phyloP scores from a whole-genome alignment of 2,113 vertebrate genomes.

The Psettodes erumei region DNA sequence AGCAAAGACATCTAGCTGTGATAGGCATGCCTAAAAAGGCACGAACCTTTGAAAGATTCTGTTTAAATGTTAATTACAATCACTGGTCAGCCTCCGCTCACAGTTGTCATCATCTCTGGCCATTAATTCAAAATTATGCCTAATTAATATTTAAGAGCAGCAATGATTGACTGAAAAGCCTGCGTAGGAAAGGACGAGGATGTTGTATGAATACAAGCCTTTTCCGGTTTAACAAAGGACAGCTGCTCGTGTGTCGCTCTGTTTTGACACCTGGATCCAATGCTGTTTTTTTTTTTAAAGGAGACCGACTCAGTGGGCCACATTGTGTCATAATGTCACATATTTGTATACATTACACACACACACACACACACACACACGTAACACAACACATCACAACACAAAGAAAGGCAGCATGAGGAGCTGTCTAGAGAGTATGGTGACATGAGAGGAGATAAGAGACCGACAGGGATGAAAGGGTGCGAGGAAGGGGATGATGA shows the following conservation, averaged over 20 bases:
- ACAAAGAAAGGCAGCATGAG: slow-evolving; percentile 8
- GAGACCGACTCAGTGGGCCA: slow-evolving; percentile 17
- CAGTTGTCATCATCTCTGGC: slow-evolving; percentile 49
- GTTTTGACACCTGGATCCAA: slow-evolving; percentile 53
- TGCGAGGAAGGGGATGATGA: slow-evolving; percentile 46
- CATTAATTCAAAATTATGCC: slow-evolving; percentile 58
- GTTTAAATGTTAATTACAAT: slow-evolving; percentile 66
- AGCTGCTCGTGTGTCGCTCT: slow-evolving; percentile 21
- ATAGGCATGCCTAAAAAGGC: slow-evolving; percentile 48
- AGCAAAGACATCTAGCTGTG: slow-evolving; percentile 40
- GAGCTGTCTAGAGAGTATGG: slow-evolving; percentile 17
- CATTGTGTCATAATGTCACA: slow-evolving; percentile 39
- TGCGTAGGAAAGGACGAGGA: slow-evolving; percentile 17
- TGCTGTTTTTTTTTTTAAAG: neutral
- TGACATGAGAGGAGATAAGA: slow-evolving; percentile 40
- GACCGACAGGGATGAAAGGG: slow-evolving; percentile 48
- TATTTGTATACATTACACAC: slow-evolving; percentile 32
- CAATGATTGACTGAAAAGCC: slow-evolving; percentile 49
- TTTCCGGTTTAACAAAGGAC: slow-evolving; percentile 37
- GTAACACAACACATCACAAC: neutral
- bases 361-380: neutral
- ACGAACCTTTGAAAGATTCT: slow-evolving; percentile 44
- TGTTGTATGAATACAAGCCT: slow-evolving; percentile 23
- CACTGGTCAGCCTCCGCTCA: slow-evolving; percentile 62
- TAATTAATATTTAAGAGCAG: slow-evolving; percentile 63